phyloP scores from a whole-genome alignment of 2,113 vertebrate genomes.

The Amphilophus citrinellus region DNA sequence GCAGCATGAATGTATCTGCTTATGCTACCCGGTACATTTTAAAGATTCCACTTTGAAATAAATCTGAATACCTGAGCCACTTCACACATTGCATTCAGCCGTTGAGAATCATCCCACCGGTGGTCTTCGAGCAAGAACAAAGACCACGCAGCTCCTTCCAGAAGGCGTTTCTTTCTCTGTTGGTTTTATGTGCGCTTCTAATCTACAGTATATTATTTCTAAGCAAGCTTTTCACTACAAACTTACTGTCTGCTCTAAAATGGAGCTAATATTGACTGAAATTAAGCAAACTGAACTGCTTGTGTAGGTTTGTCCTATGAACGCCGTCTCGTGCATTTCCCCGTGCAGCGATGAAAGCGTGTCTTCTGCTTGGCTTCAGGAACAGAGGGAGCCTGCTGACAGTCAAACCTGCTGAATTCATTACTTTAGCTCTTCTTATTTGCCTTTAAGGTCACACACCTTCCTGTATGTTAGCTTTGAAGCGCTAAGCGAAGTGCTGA shows the following conservation, averaged over 20 bases:
- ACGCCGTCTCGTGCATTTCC: not conserved
- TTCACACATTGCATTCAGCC: not conserved
- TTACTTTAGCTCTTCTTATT: not conserved
- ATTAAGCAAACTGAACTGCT: not conserved
- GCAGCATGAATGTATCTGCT: not conserved
- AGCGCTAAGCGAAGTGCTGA: not conserved
- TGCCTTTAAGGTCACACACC: not conserved
- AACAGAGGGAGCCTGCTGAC: not conserved
- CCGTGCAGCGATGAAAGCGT: not conserved
- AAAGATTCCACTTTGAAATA: not conserved
- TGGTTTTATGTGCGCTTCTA: not conserved
- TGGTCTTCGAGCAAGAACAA: slow-evolving; percentile 11
- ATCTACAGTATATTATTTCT: not conserved
- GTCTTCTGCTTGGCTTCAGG: not conserved
- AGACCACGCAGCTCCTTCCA: slow-evolving; percentile 7
- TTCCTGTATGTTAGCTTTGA: not conserved
- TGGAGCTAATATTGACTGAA: not conserved
- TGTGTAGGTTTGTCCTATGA: slow-evolving; percentile 1
- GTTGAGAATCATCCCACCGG: not conserved
- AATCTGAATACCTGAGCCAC: not conserved
- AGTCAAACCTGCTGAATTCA: not conserved
- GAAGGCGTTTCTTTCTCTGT: not conserved
- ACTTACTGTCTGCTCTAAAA: not conserved
- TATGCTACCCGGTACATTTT: not conserved
- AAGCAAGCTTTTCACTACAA: not conserved